Percentiles rank a stretch among this genome's conserved stretches.
Evolutionary conservation across 2,113 vertebrate genomes (phyloP).

Genomic region (Chloebia gouldiae): DNA sequence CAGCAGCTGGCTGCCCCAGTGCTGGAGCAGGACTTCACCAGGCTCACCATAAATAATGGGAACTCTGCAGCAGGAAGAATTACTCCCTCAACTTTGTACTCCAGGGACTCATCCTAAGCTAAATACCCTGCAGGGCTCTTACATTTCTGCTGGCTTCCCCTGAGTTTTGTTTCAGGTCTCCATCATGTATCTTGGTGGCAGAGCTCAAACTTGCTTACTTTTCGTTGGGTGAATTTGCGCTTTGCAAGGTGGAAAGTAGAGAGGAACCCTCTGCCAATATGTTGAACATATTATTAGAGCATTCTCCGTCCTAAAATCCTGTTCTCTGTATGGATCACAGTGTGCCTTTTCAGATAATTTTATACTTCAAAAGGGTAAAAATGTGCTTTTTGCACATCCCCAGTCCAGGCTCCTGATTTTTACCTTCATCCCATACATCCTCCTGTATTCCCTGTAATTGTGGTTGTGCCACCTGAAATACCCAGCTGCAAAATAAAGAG

Average conservation of each 20-base stretch:
- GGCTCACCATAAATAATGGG: not conserved
- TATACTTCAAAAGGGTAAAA: not conserved
- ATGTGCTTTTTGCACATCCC: not conserved
- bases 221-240: not conserved
- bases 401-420: not conserved
- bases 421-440: not conserved
- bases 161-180: not conserved
- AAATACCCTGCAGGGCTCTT: not conserved
- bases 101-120: not conserved
- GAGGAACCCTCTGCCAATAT: not conserved
- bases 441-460: not conserved
- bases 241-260: not conserved
- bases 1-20: not conserved
- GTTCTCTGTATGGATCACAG: not conserved
- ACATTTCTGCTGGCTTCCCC: not conserved
- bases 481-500: not conserved
- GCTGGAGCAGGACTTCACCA: not conserved
- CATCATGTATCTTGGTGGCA: not conserved
- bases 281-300: not conserved
- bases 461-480: not conserved
- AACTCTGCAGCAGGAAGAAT: not conserved
- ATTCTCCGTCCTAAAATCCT: not conserved
- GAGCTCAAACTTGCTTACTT: not conserved
- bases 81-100: not conserved
- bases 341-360: not conserved